Conservation (phyloP, 2,888 invertebrate genomes). For the Ochropleura plecta region DNA sequence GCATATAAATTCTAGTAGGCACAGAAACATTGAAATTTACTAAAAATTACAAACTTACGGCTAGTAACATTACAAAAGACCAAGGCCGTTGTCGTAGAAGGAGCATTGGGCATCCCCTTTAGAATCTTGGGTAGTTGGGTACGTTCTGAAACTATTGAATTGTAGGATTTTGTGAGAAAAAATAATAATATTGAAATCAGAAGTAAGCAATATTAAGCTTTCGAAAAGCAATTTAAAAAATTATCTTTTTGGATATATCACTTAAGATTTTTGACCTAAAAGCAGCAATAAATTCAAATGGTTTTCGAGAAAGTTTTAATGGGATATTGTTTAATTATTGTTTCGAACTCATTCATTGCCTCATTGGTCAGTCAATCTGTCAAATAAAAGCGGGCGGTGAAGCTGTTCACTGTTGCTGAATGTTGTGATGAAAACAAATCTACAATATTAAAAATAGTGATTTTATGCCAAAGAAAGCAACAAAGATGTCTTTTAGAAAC, state of each 20-base stretch:
- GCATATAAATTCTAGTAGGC: not conserved
- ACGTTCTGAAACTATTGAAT: slow-evolving; percentile 9
- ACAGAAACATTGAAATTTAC: not conserved
- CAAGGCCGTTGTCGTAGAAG: slow-evolving; percentile 9
- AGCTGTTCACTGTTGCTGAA: not conserved
- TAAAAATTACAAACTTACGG: not conserved
- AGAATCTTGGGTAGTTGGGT: not conserved
- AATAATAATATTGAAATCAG: too few relatives aligned
- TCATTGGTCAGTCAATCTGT: not conserved
- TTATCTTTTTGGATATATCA: fast-evolving
- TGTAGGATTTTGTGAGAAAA: not conserved
- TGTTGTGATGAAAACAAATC: slow-evolving; percentile 17
- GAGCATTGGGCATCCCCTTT: not conserved
- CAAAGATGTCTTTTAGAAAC: slow-evolving; percentile 66
- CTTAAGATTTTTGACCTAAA: fast-evolving
- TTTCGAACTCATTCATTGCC: slow-evolving; percentile 16
- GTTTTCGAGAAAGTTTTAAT: not conserved
- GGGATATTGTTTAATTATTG: not conserved
- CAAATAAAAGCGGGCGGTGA: not conserved
- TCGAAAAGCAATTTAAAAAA: fast-evolving
- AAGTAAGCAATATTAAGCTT: not conserved
- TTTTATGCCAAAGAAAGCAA: not conserved
- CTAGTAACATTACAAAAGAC: slow-evolving; percentile 11
- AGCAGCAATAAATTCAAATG: not conserved
- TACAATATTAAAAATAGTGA: not conserved